These are phyloP conservation scores for Lasioglossum vierecki DNA, from an alignment of 2,888 invertebrate genomes.

Conservation along the genomic window DNA sequence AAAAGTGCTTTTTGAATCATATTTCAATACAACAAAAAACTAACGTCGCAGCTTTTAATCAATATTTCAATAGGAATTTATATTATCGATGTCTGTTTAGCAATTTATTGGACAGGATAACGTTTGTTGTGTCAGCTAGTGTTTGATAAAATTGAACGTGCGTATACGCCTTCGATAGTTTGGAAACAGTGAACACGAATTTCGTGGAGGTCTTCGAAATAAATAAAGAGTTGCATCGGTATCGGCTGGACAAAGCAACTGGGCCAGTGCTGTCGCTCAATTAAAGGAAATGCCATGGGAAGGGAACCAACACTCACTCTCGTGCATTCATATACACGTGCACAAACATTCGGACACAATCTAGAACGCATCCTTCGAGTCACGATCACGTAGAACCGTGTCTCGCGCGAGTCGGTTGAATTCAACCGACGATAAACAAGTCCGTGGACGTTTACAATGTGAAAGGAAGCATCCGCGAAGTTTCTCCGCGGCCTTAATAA, in stretches of 20 bases:
- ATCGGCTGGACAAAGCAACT: background rate
- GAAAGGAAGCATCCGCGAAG: conserved; percentile 61
- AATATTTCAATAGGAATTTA: no score
- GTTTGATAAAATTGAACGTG: no score
- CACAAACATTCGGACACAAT: background rate
- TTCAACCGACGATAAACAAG: conserved; percentile 54
- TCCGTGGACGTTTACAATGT: conserved; percentile 49
- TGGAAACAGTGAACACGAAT: no score
- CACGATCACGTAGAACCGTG: conserved; percentile 32
- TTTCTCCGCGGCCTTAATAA: conserved; percentile 61
- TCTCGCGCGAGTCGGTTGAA: conserved; percentile 33
- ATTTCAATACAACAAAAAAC: no score
- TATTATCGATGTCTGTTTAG: no score
- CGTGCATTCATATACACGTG: background rate
- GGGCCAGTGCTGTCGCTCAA: background rate
- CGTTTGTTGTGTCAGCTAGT: no score
- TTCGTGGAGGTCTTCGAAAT: background rate
- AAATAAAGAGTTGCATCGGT: background rate
- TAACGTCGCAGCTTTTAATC: no score
- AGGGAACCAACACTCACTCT: background rate
- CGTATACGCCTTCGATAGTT: no score
- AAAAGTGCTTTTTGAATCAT: no score
- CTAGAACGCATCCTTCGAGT: conserved; percentile 20
- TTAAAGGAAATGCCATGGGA: conserved; percentile 1
- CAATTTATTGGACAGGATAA: no score